Percentiles rank a stretch among this genome's conserved stretches.
phyloP scores from a whole-genome alignment of 1,140 invertebrate genomes.

The Drosophila ananassae region DNA sequence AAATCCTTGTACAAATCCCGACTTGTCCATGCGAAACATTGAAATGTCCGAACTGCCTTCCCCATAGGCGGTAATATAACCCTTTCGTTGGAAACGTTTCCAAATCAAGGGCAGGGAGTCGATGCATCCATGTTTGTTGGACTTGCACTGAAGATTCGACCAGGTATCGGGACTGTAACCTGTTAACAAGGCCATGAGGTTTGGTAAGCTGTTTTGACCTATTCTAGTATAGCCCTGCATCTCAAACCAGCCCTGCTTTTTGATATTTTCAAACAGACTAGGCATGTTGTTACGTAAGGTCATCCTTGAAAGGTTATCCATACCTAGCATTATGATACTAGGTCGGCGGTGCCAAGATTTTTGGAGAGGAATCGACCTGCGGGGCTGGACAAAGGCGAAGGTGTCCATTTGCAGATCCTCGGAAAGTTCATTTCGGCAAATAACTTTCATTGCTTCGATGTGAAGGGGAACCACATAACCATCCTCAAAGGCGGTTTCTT shows the following conservation, averaged over 20 bases:
- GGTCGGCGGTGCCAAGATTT: slow-evolving; percentile 2
- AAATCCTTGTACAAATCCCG: slow-evolving; percentile 90
- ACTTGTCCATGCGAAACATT: slow-evolving; percentile 91
- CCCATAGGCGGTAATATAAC: slow-evolving; percentile 90
- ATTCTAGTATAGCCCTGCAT: slow-evolving; percentile 85
- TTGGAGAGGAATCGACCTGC: too few relatives aligned
- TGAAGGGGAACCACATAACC: slow-evolving; percentile 1
- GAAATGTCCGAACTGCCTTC: slow-evolving; percentile 90
- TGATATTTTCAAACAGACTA: slow-evolving; percentile 87
- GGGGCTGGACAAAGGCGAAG: slow-evolving; percentile 14
- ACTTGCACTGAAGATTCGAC: slow-evolving; percentile 86
- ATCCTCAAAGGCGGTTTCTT: slow-evolving; percentile 5
- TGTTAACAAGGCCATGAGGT: slow-evolving; percentile 90
- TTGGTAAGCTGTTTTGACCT: slow-evolving; percentile 90
- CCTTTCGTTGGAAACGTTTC: slow-evolving; percentile 88
- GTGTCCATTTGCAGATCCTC: slow-evolving; percentile 5
- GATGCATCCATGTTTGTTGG: neutral
- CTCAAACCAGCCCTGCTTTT: slow-evolving; percentile 85
- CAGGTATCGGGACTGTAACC: slow-evolving; percentile 86
- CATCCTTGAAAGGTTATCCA: slow-evolving; percentile 91
- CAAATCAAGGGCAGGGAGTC: slow-evolving; percentile 87
- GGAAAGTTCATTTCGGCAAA: neutral
- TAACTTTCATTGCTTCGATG: neutral
- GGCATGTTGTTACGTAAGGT: slow-evolving; percentile 91
- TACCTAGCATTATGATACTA: slow-evolving; percentile 89